Evolutionary conservation across 2,888 invertebrate species (phyloP), one percentile per base, ranked within the genome.

Genomic region (Hydroisotoma schaefferi): DNA sequence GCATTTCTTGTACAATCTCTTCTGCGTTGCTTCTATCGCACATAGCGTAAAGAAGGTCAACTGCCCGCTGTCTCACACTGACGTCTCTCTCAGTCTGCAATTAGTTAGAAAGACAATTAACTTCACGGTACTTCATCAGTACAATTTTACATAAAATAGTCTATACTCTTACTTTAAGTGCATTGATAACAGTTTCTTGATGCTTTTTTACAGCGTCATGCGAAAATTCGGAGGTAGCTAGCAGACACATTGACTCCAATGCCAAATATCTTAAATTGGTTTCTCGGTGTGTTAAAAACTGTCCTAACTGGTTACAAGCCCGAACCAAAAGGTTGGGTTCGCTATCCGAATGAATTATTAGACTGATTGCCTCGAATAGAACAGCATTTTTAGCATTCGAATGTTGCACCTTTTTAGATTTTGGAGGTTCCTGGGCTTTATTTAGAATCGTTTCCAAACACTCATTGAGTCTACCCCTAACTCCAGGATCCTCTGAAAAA

Each of bases 311-410:
- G 78, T 99, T 99, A 78, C 98, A 99, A 54, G 97, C 98, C 68
- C 99, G 85, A 44, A 99, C 98, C 75, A 99, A 81, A 68, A 99
- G 82, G 80, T 93, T 94, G 40, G 95, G 93, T 79, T 97, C 97
- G 80, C 94, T 88, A 77, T 99, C 99, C 81, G 97, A 95, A 77
- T 99, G 99, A 75, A 99, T 99, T 72, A 99, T 99, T 71, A 99
- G 84, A 80, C 97, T 97, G 76, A 99, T 99, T 47, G 99, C 98
- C 81, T 99, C 99, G 81, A 99, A 99, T 22, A 99, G 82, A 26
- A 99, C 98, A 54, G 99, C 97, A 81, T 99, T 99, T 80, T 99
- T 99, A 60, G 99, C 98, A 82, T 99, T 99, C 51, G 98, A 97
- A 80, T 99, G 99, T 81, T 99, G 99, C 27, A 99, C 98, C 81